phyloP scores from a whole-genome alignment of 35 echinoderm and acorn worm genomes.

The Ophiothrix spiculata region DNA sequence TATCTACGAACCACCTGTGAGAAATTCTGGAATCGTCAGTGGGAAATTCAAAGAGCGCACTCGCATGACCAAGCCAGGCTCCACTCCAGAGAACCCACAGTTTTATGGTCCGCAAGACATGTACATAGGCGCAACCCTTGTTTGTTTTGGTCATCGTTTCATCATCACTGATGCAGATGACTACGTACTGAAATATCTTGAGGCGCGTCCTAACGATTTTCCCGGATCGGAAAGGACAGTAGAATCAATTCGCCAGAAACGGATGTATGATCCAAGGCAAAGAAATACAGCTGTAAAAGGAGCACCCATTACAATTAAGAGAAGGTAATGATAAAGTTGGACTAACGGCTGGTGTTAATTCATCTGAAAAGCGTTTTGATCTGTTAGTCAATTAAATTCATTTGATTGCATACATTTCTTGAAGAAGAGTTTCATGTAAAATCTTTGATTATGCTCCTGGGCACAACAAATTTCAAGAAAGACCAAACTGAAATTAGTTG shows the following conservation, averaged over 20 bases:
- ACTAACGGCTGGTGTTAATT: no score
- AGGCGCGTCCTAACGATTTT: conserved; percentile 63
- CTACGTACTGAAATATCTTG: conserved; percentile 75
- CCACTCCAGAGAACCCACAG: conserved; percentile 59
- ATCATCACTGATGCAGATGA: conserved; percentile 86
- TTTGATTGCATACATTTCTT: no score
- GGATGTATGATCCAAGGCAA: not conserved
- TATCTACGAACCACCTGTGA: conserved; percentile 93
- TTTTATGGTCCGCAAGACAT: conserved; percentile 96
- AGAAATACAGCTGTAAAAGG: conserved; percentile 61
- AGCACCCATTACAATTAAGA: conserved; percentile 77
- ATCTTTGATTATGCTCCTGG: no score
- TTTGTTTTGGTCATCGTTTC: conserved; percentile 81
- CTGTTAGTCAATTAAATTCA: no score
- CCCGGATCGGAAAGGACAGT: conserved; percentile 83
- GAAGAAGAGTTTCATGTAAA: no score
- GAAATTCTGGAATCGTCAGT: conserved; percentile 90
- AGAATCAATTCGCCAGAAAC: conserved; percentile 36
- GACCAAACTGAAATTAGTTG: no score
- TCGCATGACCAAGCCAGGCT: conserved; percentile 72
- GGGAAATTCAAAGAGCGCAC: conserved; percentile 86
- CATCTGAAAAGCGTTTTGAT: no score
- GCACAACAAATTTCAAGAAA: no score
- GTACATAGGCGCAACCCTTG: conserved; percentile 65
- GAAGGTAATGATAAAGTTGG: conserved; percentile 75